Evolutionary conservation across 2,113 vertebrate genomes (phyloP).

Genomic region (Melanostigma gelatinosum): DNA sequence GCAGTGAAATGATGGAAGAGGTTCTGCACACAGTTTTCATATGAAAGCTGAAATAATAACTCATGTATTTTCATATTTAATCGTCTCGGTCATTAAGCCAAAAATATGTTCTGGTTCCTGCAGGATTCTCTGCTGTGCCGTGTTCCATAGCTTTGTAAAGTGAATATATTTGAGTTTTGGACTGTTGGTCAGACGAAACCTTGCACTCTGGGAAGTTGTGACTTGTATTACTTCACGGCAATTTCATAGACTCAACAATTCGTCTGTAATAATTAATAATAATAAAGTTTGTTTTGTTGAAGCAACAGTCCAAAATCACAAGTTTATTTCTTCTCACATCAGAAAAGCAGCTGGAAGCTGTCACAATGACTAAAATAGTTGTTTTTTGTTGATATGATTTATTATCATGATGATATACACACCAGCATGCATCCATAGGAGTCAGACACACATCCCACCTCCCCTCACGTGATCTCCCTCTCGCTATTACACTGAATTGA

Average conservation of each 20-base stretch:
- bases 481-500: conserved; percentile 9
- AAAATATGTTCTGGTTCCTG: background rate
- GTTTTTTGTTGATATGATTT: background rate
- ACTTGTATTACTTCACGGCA: no score
- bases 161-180: background rate
- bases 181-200: background rate
- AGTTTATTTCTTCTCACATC: background rate
- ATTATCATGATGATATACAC: background rate
- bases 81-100: background rate
- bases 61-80: background rate
- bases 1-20: background rate
- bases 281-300: background rate
- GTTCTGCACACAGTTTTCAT: background rate
- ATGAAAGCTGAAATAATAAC: background rate
- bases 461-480: conserved; percentile 5
- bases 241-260: background rate
- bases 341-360: background rate
- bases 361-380: background rate
- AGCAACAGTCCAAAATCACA: background rate
- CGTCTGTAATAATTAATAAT: background rate
- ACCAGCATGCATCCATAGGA: background rate
- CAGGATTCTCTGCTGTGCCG: background rate
- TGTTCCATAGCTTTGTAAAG: background rate
- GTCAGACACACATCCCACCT: conserved; percentile 12
- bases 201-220: background rate